These are phyloP conservation scores for Clanis bilineata DNA, from an alignment of 2,888 invertebrate genomes.

Conservation along the genomic window DNA sequence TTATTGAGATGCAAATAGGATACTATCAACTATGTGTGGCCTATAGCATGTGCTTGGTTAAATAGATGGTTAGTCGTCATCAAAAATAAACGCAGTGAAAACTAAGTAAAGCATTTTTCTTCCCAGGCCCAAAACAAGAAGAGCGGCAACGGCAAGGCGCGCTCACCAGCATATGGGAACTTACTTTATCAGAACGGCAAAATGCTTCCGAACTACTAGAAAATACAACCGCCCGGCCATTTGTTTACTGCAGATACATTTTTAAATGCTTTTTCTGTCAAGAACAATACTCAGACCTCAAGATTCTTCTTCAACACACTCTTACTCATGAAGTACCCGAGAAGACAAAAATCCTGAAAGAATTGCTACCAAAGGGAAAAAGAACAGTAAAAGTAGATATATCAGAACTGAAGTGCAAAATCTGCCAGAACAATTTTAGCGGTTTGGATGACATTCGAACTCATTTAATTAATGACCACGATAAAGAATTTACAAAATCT, in stretches of 20 bases:
- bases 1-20: too few species aligned
- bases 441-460: conserved; percentile 48
- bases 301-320: conserved; percentile 49
- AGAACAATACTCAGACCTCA: conserved; percentile 55
- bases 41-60: too few species aligned
- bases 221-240: conserved; percentile 54
- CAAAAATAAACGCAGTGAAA: background rate
- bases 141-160: conserved; percentile 38
- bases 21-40: too few species aligned
- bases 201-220: conserved; percentile 59
- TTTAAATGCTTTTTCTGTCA: conserved; percentile 67
- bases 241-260: conserved; percentile 62
- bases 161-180: conserved; percentile 63
- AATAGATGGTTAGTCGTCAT: too few species aligned
- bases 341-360: conserved; percentile 44
- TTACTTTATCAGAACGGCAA: conserved; percentile 61
- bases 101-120: conserved; percentile 39
- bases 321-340: conserved; percentile 49
- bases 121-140: conserved; percentile 42
- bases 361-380: conserved; percentile 58
- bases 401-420: conserved; percentile 55
- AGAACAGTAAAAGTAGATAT: conserved; percentile 65
- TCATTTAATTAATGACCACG: conserved; percentile 50
- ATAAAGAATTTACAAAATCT: conserved; percentile 51
- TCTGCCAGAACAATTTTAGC: conserved; percentile 41